Base-by-base conservation (phyloP, 2,888 invertebrate genomes). In the Junonia oenone region DNA sequence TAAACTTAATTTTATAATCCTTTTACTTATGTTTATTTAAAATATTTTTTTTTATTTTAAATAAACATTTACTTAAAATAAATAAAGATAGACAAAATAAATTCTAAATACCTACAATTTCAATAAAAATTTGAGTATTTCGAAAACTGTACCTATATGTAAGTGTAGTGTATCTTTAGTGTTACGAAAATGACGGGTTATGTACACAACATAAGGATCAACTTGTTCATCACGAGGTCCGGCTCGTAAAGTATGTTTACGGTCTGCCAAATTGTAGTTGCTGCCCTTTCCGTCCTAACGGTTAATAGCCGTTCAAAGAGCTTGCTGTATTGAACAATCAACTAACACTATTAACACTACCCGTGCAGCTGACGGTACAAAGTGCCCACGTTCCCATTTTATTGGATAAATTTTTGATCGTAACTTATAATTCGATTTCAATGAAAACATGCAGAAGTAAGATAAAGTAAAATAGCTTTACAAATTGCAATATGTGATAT, bases 241-340 rank as follows among this genome's bases (percentile, higher is more conserved):
- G 59, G 59, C 60, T 74, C 76, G 68, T 77, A 78, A 77, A 77
- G 54, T 63, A 71, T 71, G 75, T 77, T 77, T 76, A 78, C 69
- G 71, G 64, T 55, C 68, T 68, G 60, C 68, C 75, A 72, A 75
- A 78, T 76, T 73, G 75, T 67, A 67, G 67, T 64, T 68, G 65
- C 70, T 73, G 22, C 56, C 51, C 52, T 47, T 47, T 40, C 17
- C 11, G 19, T n/a, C n/a, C 17, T n/a, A 11, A 38, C 17, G 31
- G 9, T 51, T 51, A 45, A 51, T 45, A 51, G 45, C 33, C 51
- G 26, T 35, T 45, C 51, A 45, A 35, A 51, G 26, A 45, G 45
- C 33, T 45, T 35, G 35, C 51, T 51, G 14, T 51, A 51, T 33
- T 35, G 35, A 27, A 51, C 45, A 38, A 37, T 55, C 52, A 51